Evolutionary conservation across 2,797 vertebrate genomes (phyloP).

Genomic region (Lepilemur septentrionalis): DNA sequence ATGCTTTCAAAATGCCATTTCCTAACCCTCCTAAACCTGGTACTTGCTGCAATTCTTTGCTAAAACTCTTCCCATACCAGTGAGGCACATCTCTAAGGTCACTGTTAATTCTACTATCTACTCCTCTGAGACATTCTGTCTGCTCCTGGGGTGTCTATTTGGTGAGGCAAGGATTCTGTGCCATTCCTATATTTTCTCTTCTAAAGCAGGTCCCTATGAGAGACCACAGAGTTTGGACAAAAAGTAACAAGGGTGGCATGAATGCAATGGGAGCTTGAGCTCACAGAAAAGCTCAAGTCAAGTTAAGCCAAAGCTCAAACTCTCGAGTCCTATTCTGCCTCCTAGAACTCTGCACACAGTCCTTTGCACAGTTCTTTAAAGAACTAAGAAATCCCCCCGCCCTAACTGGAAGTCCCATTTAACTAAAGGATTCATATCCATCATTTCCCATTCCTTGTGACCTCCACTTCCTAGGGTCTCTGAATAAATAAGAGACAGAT

Average conservation of each 20-base stretch:
- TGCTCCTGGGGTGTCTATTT: not conserved
- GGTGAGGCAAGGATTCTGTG: not conserved
- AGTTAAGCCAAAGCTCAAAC: not conserved
- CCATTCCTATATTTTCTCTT: not conserved
- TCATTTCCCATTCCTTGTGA: not conserved
- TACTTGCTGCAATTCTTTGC: not conserved
- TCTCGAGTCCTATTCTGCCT: not conserved
- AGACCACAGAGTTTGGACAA: not conserved
- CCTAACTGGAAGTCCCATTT: conserved; percentile 38
- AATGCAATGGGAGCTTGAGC: not conserved
- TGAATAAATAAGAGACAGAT: conserved; percentile 57
- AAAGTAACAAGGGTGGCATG: not conserved
- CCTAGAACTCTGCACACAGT: not conserved
- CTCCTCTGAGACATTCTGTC: not conserved
- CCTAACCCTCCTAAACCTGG: not conserved
- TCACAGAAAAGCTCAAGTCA: conserved; percentile 27
- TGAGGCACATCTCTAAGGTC: not conserved
- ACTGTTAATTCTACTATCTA: not conserved
- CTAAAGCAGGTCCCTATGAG: not conserved
- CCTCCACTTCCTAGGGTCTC: conserved; percentile 44
- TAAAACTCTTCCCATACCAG: not conserved
- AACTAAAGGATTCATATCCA: conserved; percentile 51
- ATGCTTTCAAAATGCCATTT: conserved; percentile 68
- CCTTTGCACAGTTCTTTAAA: not conserved
- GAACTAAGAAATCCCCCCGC: not conserved